These are phyloP conservation scores for Xanthorhoe spadicearia DNA, from an alignment of 2,888 invertebrate genomes.

Conservation along the genomic window DNA sequence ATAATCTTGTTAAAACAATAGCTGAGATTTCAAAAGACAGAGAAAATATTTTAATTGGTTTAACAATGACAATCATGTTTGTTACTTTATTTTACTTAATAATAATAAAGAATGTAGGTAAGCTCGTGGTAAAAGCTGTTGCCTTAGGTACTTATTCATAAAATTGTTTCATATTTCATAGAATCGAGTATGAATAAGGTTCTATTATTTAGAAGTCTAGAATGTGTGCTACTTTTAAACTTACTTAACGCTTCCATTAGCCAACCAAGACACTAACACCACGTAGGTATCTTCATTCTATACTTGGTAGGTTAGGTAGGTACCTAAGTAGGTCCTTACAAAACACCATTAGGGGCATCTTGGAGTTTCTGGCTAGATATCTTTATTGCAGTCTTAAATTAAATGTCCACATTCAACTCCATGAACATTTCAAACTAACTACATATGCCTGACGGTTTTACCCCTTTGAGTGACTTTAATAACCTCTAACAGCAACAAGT, in stretches of 20 bases:
- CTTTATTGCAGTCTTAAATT: neutral
- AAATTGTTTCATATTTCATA: neutral
- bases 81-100: neutral
- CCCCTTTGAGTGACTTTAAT: too few species aligned
- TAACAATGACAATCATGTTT: conserved; percentile 16
- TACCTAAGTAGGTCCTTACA: neutral
- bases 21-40: conserved; percentile 19
- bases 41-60: conserved; percentile 27
- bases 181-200: neutral
- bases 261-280: neutral
- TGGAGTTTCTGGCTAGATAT: neutral
- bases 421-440: neutral
- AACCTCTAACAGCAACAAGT: too few species aligned
- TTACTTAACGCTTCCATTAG: neutral
- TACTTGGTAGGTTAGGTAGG: too few species aligned
- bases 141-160: neutral
- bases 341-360: neutral
- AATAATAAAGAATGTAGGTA: neutral
- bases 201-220: too few species aligned
- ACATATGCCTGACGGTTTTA: too few species aligned
- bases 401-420: neutral
- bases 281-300: too few species aligned
- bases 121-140: neutral
- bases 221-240: too few species aligned
- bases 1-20: conserved; percentile 24